Evolutionary conservation across 53 echinoderm and acorn worm genomes (phyloP).

Genomic region (Echinarachnius parma): DNA sequence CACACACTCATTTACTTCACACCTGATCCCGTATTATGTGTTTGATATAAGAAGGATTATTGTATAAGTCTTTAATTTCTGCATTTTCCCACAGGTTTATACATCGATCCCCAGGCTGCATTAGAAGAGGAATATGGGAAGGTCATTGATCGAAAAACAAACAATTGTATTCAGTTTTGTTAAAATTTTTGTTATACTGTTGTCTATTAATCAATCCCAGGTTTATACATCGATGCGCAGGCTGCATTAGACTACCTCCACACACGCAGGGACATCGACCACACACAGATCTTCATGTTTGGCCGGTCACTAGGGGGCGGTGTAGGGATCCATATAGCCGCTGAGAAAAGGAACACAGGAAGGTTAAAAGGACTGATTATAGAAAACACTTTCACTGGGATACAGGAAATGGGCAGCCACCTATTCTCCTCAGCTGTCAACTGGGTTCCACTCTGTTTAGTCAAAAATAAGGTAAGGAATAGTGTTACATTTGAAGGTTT

Average conservation of each 20-base stretch:
- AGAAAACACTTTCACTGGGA: slow-evolving; percentile 92
- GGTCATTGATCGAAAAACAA: too few species aligned
- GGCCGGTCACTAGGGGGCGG: slow-evolving; percentile 96
- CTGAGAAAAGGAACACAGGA: slow-evolving; percentile 50
- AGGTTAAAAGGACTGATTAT: slow-evolving; percentile 70
- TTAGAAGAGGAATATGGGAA: too few species aligned
- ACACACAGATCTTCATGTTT: slow-evolving; percentile 66
- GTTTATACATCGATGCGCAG: slow-evolving; percentile 84
- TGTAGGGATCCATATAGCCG: slow-evolving; percentile 79
- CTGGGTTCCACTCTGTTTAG: slow-evolving; percentile 77
- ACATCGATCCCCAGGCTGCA: too few species aligned
- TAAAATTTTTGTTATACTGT: too few species aligned
- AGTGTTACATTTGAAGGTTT: too few species aligned
- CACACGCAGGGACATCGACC: slow-evolving; percentile 79
- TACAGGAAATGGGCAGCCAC: slow-evolving; percentile 82
- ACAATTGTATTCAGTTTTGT: too few species aligned
- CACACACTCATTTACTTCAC: too few species aligned
- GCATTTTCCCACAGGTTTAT: too few species aligned
- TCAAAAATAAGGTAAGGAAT: slow-evolving; percentile 82
- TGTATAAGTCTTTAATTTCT: too few species aligned
- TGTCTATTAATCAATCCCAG: too few species aligned
- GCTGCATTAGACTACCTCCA: slow-evolving; percentile 85
- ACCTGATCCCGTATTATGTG: too few species aligned
- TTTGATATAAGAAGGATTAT: too few species aligned
- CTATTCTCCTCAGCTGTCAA: slow-evolving; percentile 60